Evolutionary conservation across 2,797 vertebrate species (phyloP).

Genomic region (Alectoris magna): DNA sequence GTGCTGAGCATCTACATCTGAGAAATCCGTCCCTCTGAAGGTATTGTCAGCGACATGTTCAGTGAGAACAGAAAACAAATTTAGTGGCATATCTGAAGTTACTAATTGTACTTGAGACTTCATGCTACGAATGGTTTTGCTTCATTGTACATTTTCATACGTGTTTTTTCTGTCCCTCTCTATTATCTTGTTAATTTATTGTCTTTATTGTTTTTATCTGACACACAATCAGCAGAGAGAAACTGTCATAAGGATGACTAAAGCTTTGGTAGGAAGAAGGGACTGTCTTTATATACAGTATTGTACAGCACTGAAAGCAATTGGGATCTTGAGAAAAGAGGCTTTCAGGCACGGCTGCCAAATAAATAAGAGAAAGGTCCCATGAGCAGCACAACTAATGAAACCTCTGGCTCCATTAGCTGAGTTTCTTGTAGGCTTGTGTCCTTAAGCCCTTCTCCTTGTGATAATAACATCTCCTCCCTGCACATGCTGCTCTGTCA

Average conservation of each 20-base stretch:
- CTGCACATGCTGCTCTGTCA: not conserved
- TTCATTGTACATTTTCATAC: not conserved
- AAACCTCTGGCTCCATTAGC: not conserved
- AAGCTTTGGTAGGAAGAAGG: not conserved
- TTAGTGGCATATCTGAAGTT: not conserved
- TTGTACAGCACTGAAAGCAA: not conserved
- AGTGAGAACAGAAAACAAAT: not conserved
- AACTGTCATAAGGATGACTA: not conserved
- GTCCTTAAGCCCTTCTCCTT: not conserved
- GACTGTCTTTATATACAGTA: not conserved
- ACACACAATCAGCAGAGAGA: not conserved
- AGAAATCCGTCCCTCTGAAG: not conserved
- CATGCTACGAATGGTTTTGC: not conserved
- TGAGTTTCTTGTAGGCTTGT: not conserved
- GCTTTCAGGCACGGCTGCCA: not conserved
- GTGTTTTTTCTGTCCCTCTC: not conserved
- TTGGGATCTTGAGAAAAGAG: not conserved
- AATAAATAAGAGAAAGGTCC: not conserved
- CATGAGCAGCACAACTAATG: not conserved
- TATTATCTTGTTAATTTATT: not conserved
- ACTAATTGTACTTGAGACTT: not conserved
- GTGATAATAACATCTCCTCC: not conserved
- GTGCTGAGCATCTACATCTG: not conserved
- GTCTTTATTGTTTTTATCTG: not conserved
- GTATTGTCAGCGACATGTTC: accelerated